Conservation (phyloP, 2,113 vertebrate species). For the Okapia johnstoni region DNA sequence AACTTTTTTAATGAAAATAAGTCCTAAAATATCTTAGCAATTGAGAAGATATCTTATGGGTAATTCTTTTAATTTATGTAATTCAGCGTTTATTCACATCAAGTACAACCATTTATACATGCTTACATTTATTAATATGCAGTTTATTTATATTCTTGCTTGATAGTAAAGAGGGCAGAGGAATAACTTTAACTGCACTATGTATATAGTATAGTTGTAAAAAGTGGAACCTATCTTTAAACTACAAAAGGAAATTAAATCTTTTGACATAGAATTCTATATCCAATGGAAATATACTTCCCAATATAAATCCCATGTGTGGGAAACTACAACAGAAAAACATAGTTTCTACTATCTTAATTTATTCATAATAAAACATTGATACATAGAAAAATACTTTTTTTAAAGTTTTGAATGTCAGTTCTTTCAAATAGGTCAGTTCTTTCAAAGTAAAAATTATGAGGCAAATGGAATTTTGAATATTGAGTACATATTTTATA, state of each 20-base stretch:
- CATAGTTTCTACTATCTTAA: not conserved
- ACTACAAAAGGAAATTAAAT: not conserved
- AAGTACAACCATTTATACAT: not conserved
- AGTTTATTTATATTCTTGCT: not conserved
- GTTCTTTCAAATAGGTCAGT: not conserved
- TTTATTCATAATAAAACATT: not conserved
- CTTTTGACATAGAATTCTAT: not conserved
- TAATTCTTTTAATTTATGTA: not conserved
- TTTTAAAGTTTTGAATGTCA: not conserved
- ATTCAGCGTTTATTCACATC: not conserved
- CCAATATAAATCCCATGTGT: not conserved
- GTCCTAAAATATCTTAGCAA: not conserved
- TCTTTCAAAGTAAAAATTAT: not conserved
- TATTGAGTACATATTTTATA: not conserved
- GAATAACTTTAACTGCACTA: not conserved
- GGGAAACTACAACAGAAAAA: not conserved
- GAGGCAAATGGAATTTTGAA: not conserved
- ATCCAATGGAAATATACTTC: not conserved
- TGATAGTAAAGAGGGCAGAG: not conserved
- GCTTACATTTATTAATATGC: not conserved
- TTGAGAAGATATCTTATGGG: not conserved
- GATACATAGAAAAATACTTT: not conserved
- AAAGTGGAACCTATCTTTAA: not conserved
- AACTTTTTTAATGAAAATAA: not conserved
- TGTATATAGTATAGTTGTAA: not conserved